These are phyloP conservation scores for Gasterosteus aculeatus DNA, from an alignment of 2,113 vertebrate species.

Conservation along the genomic window DNA sequence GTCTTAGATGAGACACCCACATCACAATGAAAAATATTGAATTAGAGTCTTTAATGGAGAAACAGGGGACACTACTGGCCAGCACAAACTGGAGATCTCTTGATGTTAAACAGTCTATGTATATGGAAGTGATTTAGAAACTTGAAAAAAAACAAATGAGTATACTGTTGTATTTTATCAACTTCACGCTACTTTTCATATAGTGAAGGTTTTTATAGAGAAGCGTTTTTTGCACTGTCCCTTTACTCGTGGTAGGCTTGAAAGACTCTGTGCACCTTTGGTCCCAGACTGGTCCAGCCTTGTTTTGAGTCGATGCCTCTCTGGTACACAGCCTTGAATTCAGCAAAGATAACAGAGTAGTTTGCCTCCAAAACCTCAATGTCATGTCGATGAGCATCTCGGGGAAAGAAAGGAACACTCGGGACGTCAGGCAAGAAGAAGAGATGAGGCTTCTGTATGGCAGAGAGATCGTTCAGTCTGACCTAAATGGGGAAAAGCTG, in stretches of 20 bases:
- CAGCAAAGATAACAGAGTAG: slow-evolving; percentile 83
- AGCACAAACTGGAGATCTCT: neutral
- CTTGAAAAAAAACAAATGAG: too few relatives aligned
- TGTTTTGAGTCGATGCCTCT: slow-evolving; percentile 77
- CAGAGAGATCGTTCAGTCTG: slow-evolving; percentile 74
- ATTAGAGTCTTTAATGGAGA: neutral
- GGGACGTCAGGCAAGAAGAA: slow-evolving; percentile 90
- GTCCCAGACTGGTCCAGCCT: slow-evolving; percentile 83
- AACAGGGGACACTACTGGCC: neutral
- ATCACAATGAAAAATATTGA: neutral
- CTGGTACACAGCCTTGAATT: slow-evolving; percentile 86
- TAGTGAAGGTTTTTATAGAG: neutral
- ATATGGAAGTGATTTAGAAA: neutral
- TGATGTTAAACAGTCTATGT: neutral
- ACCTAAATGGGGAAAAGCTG: slow-evolving; percentile 54
- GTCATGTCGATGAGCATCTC: slow-evolving; percentile 89
- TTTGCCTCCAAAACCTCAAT: slow-evolving; percentile 88
- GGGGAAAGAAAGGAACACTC: slow-evolving; percentile 87
- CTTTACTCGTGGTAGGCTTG: neutral
- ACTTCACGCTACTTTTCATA: neutral
- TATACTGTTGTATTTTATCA: neutral
- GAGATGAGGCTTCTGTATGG: slow-evolving; percentile 88
- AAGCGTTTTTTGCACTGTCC: neutral
- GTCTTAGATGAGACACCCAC: neutral
- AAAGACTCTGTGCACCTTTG: slow-evolving; percentile 74